A percentile compares a stretch with the other conserved stretches of the same genome.
phyloP scores from a whole-genome alignment of 1,140 invertebrate genomes.

The Orussus abietinus region DNA sequence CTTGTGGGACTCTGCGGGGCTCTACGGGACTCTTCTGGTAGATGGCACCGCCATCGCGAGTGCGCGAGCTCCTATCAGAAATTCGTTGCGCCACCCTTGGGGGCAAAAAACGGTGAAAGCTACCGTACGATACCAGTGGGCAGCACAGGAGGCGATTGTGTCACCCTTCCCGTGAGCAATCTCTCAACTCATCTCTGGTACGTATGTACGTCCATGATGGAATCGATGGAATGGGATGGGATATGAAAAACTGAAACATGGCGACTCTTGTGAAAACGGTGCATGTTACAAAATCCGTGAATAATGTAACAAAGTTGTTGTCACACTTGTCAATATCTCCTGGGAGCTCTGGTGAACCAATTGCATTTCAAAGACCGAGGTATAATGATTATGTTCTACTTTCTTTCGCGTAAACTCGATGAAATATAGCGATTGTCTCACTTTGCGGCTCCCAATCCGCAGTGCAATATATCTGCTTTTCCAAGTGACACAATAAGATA shows the following conservation, averaged over 20 bases:
- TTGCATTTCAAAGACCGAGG: conserved; percentile 1
- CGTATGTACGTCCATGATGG: no score
- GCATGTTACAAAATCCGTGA: conserved; percentile 22
- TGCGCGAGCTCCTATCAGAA: no score
- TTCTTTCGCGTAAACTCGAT: conserved; percentile 1
- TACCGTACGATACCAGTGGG: no score
- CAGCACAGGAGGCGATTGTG: no score
- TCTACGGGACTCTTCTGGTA: no score
- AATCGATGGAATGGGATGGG: no score
- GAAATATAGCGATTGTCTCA: conserved; percentile 9
- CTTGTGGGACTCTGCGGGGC: no score
- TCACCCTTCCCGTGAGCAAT: no score
- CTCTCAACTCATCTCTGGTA: no score
- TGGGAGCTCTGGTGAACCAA: conserved; percentile 6
- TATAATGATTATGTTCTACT: conserved; percentile 8
- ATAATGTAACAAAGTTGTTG: conserved; percentile 33
- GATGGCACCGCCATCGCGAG: no score
- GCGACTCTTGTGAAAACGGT: conserved; percentile 25
- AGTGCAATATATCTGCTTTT: neutral
- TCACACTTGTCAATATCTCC: conserved; percentile 27
- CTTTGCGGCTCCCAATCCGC: conserved; percentile 2
- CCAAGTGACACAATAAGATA: neutral
- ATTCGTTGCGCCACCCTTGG: no score
- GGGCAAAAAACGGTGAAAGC: no score
- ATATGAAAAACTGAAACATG: conserved; percentile 32